Evolutionary conservation across 2,797 vertebrate species (phyloP), one percentile per base, ranked within the genome.

Genomic region (Harpagifer antarcticus): DNA sequence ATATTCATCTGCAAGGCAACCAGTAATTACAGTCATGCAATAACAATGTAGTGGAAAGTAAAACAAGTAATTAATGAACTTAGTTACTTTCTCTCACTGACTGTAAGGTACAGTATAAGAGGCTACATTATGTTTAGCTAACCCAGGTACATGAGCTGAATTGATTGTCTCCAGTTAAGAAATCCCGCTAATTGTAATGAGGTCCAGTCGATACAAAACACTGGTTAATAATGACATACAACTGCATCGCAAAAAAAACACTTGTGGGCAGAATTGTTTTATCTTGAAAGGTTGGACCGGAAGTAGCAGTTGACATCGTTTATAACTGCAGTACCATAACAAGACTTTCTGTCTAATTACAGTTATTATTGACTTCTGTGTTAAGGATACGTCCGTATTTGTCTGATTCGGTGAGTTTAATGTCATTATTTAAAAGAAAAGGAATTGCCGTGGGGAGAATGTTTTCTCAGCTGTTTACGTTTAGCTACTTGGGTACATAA

Each of bases 331-430:
- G 20, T 7, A 74, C 48, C 65, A 54, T 37, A 83, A 57, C 66
- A 63, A 31, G 55, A 79, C 60, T 86, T 79, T 49, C 33, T 76
- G 62, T 74, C 52, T 53, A 19, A 70, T 48, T 37, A 9, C 11
- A 4, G 8, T 33, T 9, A 37, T 9, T 37, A 1, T 47, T 72
- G 3, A 31, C n/a, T 44, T 31, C 31, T 62, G 17, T 40, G 45
- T 5, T 55, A 3, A 3, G 50, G n/a, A 17, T 1, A 14, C 76
- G 2, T 3, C 40, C 62, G 77, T 56, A 50, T 59, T 66, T 16
- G 58, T 40, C 14, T 77, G 49, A 74, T 33, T 68, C 3, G 77
- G 90, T 92, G 59, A 92, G 91, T 89, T 44, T 60, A 9, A 2
- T 11, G 6, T 37, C 9, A 3, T 9, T 44, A 5, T 23, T 40